Percentiles rank a stretch among this genome's conserved stretches.
Conservation (phyloP, 2,888 invertebrate species). For the Coenonympha arcania region DNA sequence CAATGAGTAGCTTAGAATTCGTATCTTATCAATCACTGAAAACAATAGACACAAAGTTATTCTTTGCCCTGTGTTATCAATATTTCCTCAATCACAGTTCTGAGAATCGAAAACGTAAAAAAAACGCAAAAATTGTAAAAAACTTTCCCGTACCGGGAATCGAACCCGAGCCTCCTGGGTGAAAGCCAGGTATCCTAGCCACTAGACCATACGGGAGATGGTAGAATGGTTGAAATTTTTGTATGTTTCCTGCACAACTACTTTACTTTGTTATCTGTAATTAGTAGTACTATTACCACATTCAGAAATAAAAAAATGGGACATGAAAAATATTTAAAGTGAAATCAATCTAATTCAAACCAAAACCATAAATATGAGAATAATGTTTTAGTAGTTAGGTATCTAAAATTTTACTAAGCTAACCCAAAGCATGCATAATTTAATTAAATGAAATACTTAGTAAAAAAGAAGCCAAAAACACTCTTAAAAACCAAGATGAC, state of each 20-base stretch:
- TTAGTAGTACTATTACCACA: not conserved
- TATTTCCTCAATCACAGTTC: too few relatives aligned
- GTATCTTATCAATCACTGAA: too few relatives aligned
- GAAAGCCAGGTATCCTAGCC: conserved; percentile 83
- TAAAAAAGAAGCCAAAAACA: not conserved
- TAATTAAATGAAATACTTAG: too few relatives aligned
- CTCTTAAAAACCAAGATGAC: not conserved
- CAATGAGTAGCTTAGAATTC: too few relatives aligned
- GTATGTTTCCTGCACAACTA: too few relatives aligned
- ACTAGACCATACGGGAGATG: conserved; percentile 77
- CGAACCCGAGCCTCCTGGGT: conserved; percentile 84
- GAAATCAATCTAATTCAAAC: too few relatives aligned
- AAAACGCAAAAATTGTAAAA: not conserved
- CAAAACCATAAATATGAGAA: too few relatives aligned
- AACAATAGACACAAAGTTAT: too few relatives aligned
- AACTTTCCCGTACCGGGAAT: conserved; percentile 79
- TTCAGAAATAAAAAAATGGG: not conserved
- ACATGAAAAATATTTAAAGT: not conserved
- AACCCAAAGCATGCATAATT: not conserved
- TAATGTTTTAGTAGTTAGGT: not conserved
- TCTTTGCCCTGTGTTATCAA: too few relatives aligned
- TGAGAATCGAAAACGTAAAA: not conserved
- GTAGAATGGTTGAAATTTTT: not conserved
- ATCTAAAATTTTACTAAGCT: not conserved
- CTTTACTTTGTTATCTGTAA: not conserved